phyloP scores from a whole-genome alignment of 2,113 vertebrate genomes.

The Scartelaos histophorus region DNA sequence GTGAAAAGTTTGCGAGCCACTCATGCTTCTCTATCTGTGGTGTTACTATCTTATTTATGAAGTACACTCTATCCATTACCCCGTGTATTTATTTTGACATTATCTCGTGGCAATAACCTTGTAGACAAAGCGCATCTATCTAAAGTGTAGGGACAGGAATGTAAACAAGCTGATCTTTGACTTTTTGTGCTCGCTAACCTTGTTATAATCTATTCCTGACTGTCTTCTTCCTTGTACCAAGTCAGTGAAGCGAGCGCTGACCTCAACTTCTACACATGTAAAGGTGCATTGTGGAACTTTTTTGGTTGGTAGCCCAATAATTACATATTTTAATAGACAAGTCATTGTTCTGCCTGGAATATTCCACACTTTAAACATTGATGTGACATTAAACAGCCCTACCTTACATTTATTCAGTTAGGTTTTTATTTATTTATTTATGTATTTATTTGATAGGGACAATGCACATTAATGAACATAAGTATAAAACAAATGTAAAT shows the following conservation, averaged over 20 bases:
- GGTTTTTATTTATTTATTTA: no score
- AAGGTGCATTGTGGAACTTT: no score
- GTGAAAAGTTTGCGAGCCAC: constrained; percentile 4
- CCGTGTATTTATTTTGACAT: constrained; percentile 1
- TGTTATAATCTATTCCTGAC: constrained; percentile 33
- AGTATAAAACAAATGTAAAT: no score
- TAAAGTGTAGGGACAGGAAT: constrained; percentile 27
- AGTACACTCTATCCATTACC: constrained; percentile 5
- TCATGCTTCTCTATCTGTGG: neutral
- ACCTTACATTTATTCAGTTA: no score
- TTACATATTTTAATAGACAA: no score
- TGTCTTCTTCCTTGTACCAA: constrained; percentile 8
- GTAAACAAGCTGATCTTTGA: constrained; percentile 42
- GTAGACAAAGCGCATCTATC: constrained; percentile 21
- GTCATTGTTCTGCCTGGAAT: no score
- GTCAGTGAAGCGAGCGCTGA: neutral
- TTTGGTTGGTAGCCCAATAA: no score
- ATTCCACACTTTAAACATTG: no score
- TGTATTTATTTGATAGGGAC: no score
- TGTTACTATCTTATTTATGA: neutral
- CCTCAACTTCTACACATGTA: constrained; percentile 20
- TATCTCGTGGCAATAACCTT: constrained; percentile 6
- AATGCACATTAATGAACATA: no score
- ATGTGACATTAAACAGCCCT: no score
- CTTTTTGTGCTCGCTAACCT: constrained; percentile 37